phyloP scores from a whole-genome alignment of 1,140 invertebrate species.

The Luehdorfia chinensis region DNA sequence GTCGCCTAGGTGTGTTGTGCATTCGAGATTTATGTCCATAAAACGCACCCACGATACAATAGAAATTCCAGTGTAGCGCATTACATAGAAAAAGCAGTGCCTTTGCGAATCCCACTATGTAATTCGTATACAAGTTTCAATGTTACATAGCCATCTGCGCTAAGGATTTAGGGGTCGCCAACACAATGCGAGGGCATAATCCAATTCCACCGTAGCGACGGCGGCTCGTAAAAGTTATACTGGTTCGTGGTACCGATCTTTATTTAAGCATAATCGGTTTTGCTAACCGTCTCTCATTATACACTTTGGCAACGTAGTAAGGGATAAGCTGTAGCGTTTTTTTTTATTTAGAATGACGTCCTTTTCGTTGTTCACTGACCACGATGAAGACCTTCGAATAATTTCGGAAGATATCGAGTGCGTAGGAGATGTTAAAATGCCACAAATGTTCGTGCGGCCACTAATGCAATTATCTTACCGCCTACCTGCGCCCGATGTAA shows the following conservation, averaged over 20 bases:
- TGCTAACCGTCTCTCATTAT: constrained; percentile 24
- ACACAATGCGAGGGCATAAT: constrained; percentile 12
- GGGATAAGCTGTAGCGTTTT: constrained; percentile 18
- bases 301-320: constrained; percentile 20
- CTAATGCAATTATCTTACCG: not conserved
- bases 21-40: too few species aligned
- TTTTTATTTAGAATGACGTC: too few species aligned
- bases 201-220: not conserved
- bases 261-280: constrained; percentile 30
- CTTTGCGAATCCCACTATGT: not conserved
- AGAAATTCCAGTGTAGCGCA: too few species aligned
- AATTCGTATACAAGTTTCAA: not conserved
- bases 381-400: not conserved
- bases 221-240: constrained; percentile 42
- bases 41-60: too few species aligned
- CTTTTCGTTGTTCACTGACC: not conserved
- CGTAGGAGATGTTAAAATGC: too few species aligned
- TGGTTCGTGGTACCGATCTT: constrained; percentile 42
- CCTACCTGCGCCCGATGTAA: too few species aligned
- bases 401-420: not conserved
- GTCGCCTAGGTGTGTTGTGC: too few species aligned
- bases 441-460: not conserved
- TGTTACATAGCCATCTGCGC: constrained; percentile 9
- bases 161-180: constrained; percentile 4
- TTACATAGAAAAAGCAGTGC: too few species aligned